These are phyloP conservation scores for Austrolebias charrua DNA, from an alignment of 2,797 vertebrate species.

Conservation along the genomic window DNA sequence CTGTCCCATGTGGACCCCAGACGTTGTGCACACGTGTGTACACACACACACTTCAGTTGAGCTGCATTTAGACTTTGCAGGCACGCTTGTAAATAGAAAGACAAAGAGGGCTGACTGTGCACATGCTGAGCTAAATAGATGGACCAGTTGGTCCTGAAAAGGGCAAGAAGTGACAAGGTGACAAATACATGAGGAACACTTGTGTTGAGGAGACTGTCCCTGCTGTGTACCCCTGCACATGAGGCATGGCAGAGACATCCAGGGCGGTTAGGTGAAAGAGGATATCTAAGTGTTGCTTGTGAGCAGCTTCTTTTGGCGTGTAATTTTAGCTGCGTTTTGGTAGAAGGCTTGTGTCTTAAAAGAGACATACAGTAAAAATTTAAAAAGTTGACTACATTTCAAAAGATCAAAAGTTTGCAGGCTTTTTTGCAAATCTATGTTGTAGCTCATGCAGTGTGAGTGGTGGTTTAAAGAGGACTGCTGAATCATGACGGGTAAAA, in stretches of 20 bases:
- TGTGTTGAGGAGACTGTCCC: slow-evolving; percentile 48
- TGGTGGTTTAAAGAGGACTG: neutral
- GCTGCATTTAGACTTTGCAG: slow-evolving; percentile 32
- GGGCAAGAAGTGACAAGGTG: slow-evolving; percentile 43
- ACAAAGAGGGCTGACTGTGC: slow-evolving; percentile 19
- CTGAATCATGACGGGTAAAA: slow-evolving; percentile 11
- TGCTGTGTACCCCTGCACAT: slow-evolving; percentile 66
- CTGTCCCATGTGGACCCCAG: slow-evolving; percentile 45
- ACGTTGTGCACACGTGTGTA: neutral
- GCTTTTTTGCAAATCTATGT: slow-evolving; percentile 35
- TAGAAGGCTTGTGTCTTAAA: slow-evolving; percentile 43
- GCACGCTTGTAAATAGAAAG: slow-evolving; percentile 35
- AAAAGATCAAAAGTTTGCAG: slow-evolving; percentile 45
- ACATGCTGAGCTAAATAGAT: slow-evolving; percentile 33
- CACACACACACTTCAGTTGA: slow-evolving; percentile 12
- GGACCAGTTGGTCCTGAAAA: slow-evolving; percentile 40
- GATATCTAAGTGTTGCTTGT: slow-evolving; percentile 30
- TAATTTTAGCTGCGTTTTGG: slow-evolving; percentile 38
- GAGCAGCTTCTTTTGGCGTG: slow-evolving; percentile 36
- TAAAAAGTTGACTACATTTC: slow-evolving; percentile 47
- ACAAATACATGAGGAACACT: slow-evolving; percentile 49
- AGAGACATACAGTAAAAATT: slow-evolving; percentile 51
- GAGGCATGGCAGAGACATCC: slow-evolving; percentile 44
- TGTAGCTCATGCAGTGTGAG: slow-evolving; percentile 4
- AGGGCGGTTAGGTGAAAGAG: slow-evolving; percentile 15